Base-by-base conservation (phyloP, 2,797 vertebrate species). In the Anabacerthia variegaticeps region DNA sequence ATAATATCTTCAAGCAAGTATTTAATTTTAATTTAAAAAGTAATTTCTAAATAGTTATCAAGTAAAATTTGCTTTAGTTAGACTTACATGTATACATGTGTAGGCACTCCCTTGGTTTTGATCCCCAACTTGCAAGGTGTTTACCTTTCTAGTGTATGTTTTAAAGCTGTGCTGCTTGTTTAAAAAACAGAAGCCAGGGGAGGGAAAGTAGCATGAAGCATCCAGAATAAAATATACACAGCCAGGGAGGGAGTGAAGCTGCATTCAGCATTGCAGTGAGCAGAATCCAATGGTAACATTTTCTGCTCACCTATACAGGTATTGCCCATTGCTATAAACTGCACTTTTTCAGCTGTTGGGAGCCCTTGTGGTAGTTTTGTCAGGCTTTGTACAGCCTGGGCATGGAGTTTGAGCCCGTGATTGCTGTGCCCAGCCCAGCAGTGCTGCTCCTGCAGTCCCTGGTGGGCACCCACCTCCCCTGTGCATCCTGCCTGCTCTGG, bases 341-440 rank as follows among this genome's bases (percentile, higher is more conserved):
- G 48, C 21, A 22, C 0, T 7, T 68, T 56, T 26, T 1, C 1
- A 12, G 66, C 58, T 37, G 5, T 28, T 9, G 3, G 43, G 73
- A 81, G 67, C 71, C n/a, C 10, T 7, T 24, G 41, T 4, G 2
- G 16, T 71, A 0, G 0, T 26, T 67, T 26, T 32, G 37, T 36
- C 75, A 58, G 78, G 63, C 52, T 59, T 46, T 89, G 71, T 46
- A 5, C 36, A 17, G 7, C n/a, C 48, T 32, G 80, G 66, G 41
- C 32, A 2, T 41, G n/a, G 71, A 27, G 49, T n/a, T 49, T 20
- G 77, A 55, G 72, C 49, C 22, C 54, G 39, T 3, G 72, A 20
- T 27, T 39, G 7, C 5, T 27, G 67, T 8, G 5, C 14, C 16
- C 71, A 78, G 69, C 76, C 71, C 58, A 28, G 44, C 49, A 56